Evolutionary conservation across 1,140 invertebrate species (phyloP).

Genomic region (Hylaeus volcanicus): DNA sequence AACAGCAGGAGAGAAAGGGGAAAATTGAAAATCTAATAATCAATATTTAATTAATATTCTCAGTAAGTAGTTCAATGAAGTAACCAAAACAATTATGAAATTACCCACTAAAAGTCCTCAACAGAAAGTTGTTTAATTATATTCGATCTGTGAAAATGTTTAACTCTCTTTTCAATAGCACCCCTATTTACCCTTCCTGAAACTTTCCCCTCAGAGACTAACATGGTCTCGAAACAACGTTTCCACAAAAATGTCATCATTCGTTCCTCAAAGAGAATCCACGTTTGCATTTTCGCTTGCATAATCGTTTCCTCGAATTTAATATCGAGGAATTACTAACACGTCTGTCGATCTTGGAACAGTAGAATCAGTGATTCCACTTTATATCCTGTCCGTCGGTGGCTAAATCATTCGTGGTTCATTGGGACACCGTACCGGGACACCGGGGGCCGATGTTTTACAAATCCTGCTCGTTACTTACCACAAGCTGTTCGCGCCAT

Average conservation of each 20-base stretch:
- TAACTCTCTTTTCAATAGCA: too few species aligned
- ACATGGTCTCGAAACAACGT: too few species aligned
- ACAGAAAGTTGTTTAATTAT: too few species aligned
- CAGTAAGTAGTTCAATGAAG: too few species aligned
- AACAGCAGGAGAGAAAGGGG: too few species aligned
- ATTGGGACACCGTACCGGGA: slow-evolving; percentile 27
- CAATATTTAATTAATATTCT: too few species aligned
- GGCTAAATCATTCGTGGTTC: slow-evolving; percentile 60
- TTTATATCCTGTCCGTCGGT: slow-evolving; percentile 20
- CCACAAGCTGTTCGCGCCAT: slow-evolving; percentile 50
- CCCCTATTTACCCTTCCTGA: too few species aligned
- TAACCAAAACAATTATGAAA: too few species aligned
- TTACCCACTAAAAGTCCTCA: too few species aligned
- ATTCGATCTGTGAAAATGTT: too few species aligned
- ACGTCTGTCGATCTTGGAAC: neutral
- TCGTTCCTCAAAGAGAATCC: neutral
- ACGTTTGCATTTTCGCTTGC: neutral
- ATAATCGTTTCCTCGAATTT: neutral
- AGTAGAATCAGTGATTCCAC: slow-evolving; percentile 42
- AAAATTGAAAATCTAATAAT: too few species aligned
- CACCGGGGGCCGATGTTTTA: slow-evolving; percentile 46
- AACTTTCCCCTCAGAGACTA: too few species aligned
- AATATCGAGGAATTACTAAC: neutral
- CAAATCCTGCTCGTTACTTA: slow-evolving; percentile 66
- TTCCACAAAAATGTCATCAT: neutral